Conservation (phyloP, 2,797 vertebrate genomes). For the Sorex maritimensis region DNA sequence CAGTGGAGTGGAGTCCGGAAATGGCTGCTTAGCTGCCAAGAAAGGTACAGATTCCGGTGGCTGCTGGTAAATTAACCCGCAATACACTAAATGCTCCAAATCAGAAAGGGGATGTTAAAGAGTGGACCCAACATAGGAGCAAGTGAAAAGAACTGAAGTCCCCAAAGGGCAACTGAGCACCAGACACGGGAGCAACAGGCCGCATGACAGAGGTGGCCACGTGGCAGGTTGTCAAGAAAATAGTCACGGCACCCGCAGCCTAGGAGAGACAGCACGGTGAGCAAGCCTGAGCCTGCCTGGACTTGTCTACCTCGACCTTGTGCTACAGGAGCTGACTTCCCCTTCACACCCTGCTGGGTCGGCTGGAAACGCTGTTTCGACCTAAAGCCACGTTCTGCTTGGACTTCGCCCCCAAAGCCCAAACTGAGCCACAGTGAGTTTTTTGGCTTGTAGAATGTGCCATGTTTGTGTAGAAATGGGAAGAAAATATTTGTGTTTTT, state of each 20-base stretch:
- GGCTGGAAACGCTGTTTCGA: constrained; percentile 13
- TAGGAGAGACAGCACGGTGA: not conserved
- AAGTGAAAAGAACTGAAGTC: not conserved
- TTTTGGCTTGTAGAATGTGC: not conserved
- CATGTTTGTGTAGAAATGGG: not conserved
- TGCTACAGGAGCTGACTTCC: not conserved
- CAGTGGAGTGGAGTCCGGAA: constrained; percentile 41
- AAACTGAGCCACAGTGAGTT: not conserved
- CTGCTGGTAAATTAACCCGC: not conserved
- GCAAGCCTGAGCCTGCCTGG: not conserved
- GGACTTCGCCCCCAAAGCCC: not conserved
- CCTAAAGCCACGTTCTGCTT: not conserved
- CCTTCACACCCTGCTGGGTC: not conserved
- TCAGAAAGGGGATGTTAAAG: not conserved
- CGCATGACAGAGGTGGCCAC: not conserved
- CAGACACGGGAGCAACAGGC: not conserved
- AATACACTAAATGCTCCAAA: not conserved
- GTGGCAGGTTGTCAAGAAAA: not conserved
- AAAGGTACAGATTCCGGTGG: not conserved
- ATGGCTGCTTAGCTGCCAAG: not conserved
- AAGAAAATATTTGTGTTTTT: not conserved
- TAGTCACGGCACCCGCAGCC: no score
- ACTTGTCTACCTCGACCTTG: not conserved
- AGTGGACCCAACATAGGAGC: not conserved
- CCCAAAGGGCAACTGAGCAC: not conserved